These are phyloP conservation scores for Cyanoderma ruficeps DNA, from an alignment of 2,113 vertebrate species.

Conservation along the genomic window DNA sequence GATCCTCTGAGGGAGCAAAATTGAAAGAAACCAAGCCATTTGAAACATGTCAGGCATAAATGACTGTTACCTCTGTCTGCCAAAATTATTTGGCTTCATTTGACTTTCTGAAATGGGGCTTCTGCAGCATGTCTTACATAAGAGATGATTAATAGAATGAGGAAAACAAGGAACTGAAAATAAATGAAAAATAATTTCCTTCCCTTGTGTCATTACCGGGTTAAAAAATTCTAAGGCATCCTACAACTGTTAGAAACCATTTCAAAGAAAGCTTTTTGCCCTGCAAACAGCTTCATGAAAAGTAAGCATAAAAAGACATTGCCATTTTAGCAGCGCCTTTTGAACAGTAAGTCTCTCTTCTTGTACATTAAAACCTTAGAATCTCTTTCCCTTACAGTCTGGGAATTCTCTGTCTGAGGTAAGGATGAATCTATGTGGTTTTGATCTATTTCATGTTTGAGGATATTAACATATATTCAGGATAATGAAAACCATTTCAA, in stretches of 20 bases:
- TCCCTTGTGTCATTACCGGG: background rate
- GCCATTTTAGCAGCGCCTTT: conserved; percentile 17
- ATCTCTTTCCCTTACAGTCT: conserved; percentile 26
- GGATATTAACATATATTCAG: conserved; percentile 66
- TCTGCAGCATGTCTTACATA: background rate
- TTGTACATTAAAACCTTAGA: conserved; percentile 36
- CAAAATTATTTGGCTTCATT: conserved; percentile 17
- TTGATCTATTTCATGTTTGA: conserved; percentile 65
- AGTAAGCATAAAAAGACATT: conserved; percentile 2
- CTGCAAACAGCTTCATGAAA: background rate
- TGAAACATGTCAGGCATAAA: background rate
- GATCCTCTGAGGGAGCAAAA: background rate
- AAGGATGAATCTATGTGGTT: conserved; percentile 44
- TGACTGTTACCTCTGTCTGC: background rate
- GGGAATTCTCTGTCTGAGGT: conserved; percentile 42
- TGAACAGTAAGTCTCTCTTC: conserved; percentile 30
- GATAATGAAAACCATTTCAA: conserved; percentile 60
- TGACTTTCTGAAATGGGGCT: background rate
- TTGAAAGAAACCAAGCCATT: background rate
- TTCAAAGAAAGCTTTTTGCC: conserved; percentile 24
- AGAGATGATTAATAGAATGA: conserved; percentile 24
- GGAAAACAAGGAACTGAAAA: background rate
- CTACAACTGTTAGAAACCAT: background rate
- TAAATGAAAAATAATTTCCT: background rate
- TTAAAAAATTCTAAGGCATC: background rate